Evolutionary conservation across 2,888 invertebrate genomes (phyloP), one percentile per base, ranked within the genome.

Genomic region (Scotopteryx bipunctaria): DNA sequence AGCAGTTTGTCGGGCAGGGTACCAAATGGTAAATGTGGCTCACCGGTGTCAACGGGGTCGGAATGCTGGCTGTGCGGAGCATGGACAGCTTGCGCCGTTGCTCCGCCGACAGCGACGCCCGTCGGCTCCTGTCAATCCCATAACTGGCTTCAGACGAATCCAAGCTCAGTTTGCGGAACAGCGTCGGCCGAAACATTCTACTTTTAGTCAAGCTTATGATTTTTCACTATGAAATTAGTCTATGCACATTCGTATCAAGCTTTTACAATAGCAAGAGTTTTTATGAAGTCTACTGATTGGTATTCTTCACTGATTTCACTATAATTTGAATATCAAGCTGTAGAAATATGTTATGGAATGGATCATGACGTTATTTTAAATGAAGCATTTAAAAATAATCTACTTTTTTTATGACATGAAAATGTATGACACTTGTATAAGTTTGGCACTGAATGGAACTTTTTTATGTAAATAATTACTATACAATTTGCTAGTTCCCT

Each of bases 11-110:
- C 67, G 91, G 91, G 83, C 91, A 91, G 83, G 82, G 83, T 76
- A 90, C 89, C 86, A 84, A 81, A 84, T 90, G 91, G 91, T 88
- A 91, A 86, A 91, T 90, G 86, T 91, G 86, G 87, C 91, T 90
- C 89, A 91, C 91, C 86, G 89, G 86, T 45, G 81, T 81, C 81
- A 86, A 75, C 65, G 86, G 81, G 23, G 78, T 57, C 1, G 86
- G 83, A 64, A 84, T 83, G 78, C 87, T 88, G 46, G 81, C 52
- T 1, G 85, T 73, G 57, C 89, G 64, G 35, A 89, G 79, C 81
- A 89, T 64, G 71, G 78, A 82, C 70, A 90, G 77, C 73, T 81
- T 81, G 17, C 89, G 73, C 11, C 86, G 77, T 70, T 90, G 89
- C 67, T 90, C 90, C 1, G 83, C 81, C 21, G 86, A 83, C 55